phyloP scores from a whole-genome alignment of 2,888 invertebrate genomes.

The Stratiomys singularior region DNA sequence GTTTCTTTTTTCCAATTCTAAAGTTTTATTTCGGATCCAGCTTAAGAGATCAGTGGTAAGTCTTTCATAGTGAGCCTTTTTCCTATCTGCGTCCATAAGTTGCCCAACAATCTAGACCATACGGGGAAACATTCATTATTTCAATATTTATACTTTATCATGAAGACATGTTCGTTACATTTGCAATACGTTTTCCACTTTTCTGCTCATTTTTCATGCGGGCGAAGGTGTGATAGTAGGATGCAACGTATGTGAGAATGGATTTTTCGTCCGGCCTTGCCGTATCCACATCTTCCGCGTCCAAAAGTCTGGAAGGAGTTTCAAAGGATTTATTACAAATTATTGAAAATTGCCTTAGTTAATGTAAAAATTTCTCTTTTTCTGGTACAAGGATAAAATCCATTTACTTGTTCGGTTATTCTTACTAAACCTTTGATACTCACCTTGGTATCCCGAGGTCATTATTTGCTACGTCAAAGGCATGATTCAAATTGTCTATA shows the following conservation, averaged over 20 bases:
- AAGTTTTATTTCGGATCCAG: constrained; percentile 92
- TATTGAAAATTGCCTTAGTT: too few relatives aligned
- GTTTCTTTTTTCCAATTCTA: constrained; percentile 82
- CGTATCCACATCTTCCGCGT: constrained; percentile 97
- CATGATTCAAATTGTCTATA: constrained; percentile 96
- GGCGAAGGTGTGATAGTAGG: constrained; percentile 99
- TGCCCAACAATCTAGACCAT: constrained; percentile 86
- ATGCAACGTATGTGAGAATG: constrained; percentile 98
- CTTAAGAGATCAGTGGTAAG: constrained; percentile 86
- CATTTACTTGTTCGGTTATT: too few relatives aligned
- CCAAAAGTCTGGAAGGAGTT: constrained; percentile 76
- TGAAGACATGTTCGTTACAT: constrained; percentile 71
- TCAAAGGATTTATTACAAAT: too few relatives aligned
- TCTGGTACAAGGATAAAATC: too few relatives aligned
- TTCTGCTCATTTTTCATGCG: constrained; percentile 99
- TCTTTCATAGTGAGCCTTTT: constrained; percentile 88
- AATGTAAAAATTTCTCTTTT: too few relatives aligned
- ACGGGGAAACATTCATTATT: constrained; percentile 46
- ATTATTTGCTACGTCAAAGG: constrained; percentile 93
- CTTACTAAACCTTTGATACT: constrained; percentile 14
- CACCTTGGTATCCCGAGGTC: constrained; percentile 88
- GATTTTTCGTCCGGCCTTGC: constrained; percentile 97
- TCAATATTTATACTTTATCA: background rate
- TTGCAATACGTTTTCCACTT: constrained; percentile 96
- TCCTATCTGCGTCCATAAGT: constrained; percentile 93